Percentiles rank a stretch among this genome's conserved stretches.
Evolutionary conservation across 2,888 invertebrate genomes (phyloP).

Genomic region (Timema podura): DNA sequence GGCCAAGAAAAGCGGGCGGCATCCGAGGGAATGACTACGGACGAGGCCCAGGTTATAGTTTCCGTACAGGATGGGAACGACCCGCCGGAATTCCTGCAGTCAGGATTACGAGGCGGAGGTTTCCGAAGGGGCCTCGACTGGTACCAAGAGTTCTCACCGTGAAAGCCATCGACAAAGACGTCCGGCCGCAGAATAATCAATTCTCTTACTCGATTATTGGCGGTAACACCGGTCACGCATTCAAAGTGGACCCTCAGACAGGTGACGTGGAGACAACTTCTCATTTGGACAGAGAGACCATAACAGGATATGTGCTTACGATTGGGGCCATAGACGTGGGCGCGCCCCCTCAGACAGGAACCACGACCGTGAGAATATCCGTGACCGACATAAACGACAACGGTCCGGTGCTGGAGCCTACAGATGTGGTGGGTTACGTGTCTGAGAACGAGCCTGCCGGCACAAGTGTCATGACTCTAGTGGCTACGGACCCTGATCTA

Average conservation of each 20-base stretch:
- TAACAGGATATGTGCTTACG: slow-evolving; percentile 68
- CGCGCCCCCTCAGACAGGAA: slow-evolving; percentile 87
- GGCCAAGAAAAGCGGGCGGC: slow-evolving; percentile 93
- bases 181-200: slow-evolving; percentile 84
- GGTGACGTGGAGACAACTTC: slow-evolving; percentile 76
- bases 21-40: slow-evolving; percentile 93
- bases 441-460: slow-evolving; percentile 83
- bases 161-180: slow-evolving; percentile 87
- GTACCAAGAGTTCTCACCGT: slow-evolving; percentile 68
- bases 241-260: slow-evolving; percentile 81
- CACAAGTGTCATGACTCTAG: slow-evolving; percentile 77
- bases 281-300: slow-evolving; percentile 74
- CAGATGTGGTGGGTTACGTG: slow-evolving; percentile 69
- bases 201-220: slow-evolving; percentile 86
- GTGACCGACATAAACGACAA: slow-evolving; percentile 90
- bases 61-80: slow-evolving; percentile 95
- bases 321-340: slow-evolving; percentile 89
- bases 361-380: slow-evolving; percentile 73
- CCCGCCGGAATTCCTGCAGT: slow-evolving; percentile 86
- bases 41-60: slow-evolving; percentile 90
- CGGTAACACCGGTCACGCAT: slow-evolving; percentile 77
- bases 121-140: slow-evolving; percentile 72
- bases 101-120: slow-evolving; percentile 71
- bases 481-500: slow-evolving; percentile 83
- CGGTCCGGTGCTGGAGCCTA: slow-evolving; percentile 75